Conservation (phyloP, 2,797 vertebrate species). For the Muscicapa comitata region DNA sequence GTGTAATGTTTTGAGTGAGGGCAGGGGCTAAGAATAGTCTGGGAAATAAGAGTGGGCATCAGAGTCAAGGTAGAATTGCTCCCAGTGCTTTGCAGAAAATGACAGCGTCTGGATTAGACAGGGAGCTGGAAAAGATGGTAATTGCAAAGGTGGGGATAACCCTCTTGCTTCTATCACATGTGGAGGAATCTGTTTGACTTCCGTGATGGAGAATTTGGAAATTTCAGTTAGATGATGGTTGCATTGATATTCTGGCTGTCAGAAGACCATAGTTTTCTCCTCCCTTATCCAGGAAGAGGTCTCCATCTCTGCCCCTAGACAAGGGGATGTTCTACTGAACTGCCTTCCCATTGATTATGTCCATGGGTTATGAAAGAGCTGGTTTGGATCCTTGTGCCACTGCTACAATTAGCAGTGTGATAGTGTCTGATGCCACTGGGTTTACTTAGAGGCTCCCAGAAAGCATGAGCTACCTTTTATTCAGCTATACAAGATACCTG, state of each 20-base stretch:
- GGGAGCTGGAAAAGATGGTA: not conserved
- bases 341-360: not conserved
- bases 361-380: not conserved
- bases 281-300: not conserved
- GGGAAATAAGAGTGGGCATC: not conserved
- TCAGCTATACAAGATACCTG: not conserved
- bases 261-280: not conserved
- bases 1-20: not conserved
- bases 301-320: not conserved
- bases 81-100: not conserved
- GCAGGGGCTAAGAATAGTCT: not conserved
- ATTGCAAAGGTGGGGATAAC: not conserved
- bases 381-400: not conserved
- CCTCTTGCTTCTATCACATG: fast-evolving
- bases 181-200: not conserved
- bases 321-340: not conserved
- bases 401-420: not conserved
- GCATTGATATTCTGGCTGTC: not conserved
- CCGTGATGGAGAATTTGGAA: not conserved
- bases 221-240: not conserved
- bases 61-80: not conserved
- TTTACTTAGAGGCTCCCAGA: not conserved
- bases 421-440: not conserved
- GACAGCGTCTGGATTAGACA: not conserved
- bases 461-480: not conserved